Conservation (phyloP, 2,888 invertebrate species). For the Heteromurus nitidus region DNA sequence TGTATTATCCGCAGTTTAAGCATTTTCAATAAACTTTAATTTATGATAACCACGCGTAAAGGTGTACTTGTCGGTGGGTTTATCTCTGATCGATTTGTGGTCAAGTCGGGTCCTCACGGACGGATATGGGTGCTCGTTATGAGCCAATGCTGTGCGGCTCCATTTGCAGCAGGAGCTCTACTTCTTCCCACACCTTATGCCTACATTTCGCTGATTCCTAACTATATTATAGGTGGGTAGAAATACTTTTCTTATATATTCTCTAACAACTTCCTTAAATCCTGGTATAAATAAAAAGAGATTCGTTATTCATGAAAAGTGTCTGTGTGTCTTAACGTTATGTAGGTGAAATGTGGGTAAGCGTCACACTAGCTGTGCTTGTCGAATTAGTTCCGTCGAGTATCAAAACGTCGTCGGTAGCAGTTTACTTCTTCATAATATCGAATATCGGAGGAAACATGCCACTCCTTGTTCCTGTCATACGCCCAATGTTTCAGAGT, state of each 20-base stretch:
- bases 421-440: conserved; percentile 76
- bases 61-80: conserved; percentile 72
- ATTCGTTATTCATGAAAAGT: too few relatives aligned
- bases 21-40: conserved; percentile 1
- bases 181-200: conserved; percentile 75
- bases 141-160: conserved; percentile 75
- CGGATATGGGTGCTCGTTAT: conserved; percentile 75
- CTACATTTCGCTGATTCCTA: conserved; percentile 75
- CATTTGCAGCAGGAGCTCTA: conserved; percentile 76
- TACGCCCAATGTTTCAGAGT: conserved; percentile 73
- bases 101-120: conserved; percentile 75
- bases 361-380: conserved; percentile 75
- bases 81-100: conserved; percentile 72
- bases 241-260: conserved; percentile 1
- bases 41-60: neutral
- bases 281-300: too few relatives aligned
- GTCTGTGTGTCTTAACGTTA: too few relatives aligned
- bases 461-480: conserved; percentile 75
- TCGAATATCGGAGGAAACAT: conserved; percentile 76
- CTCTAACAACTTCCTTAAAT: neutral
- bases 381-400: conserved; percentile 75
- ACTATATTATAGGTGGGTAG: conserved; percentile 75
- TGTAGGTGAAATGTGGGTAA: conserved; percentile 76
- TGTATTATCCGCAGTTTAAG: neutral
- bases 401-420: conserved; percentile 75